Conservation (phyloP, 2,888 invertebrate genomes). For the Pristionchus japonicus region DNA sequence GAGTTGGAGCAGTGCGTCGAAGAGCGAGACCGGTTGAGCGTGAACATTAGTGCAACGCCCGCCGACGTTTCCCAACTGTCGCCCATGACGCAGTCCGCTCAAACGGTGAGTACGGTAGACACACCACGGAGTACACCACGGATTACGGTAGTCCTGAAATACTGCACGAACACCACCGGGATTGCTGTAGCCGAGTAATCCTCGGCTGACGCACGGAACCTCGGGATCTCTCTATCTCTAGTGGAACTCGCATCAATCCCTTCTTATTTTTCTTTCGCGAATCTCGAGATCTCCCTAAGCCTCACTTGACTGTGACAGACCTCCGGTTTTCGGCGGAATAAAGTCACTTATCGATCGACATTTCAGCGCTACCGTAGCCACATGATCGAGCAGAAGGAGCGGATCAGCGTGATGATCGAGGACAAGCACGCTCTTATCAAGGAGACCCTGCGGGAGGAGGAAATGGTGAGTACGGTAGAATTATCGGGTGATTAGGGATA, state of each 20-base stretch:
- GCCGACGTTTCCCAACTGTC: constrained; percentile 41
- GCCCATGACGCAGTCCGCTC: constrained; percentile 41
- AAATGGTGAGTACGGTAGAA: constrained; percentile 37
- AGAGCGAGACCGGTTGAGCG: constrained; percentile 19
- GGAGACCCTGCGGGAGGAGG: constrained; percentile 39
- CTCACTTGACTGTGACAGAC: background rate
- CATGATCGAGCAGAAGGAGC: constrained; percentile 32
- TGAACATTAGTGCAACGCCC: constrained; percentile 37
- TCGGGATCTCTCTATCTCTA: background rate
- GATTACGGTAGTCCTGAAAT: background rate
- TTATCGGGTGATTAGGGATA: background rate
- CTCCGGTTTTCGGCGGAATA: background rate
- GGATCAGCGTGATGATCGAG: constrained; percentile 42
- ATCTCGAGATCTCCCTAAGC: background rate
- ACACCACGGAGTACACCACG: background rate
- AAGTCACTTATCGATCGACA: background rate
- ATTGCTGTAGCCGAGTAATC: constrained; percentile 6
- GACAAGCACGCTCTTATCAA: constrained; percentile 35
- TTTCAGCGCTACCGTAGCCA: constrained; percentile 47
- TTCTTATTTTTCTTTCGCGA: background rate
- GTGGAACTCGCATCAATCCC: constrained; percentile 3
- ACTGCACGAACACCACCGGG: background rate
- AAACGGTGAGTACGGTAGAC: constrained; percentile 35
- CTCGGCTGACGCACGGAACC: background rate
- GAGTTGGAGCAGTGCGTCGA: constrained; percentile 43